Evolutionary conservation across 2,113 vertebrate genomes (phyloP).

Genomic region (Xenotilapia leptura): DNA sequence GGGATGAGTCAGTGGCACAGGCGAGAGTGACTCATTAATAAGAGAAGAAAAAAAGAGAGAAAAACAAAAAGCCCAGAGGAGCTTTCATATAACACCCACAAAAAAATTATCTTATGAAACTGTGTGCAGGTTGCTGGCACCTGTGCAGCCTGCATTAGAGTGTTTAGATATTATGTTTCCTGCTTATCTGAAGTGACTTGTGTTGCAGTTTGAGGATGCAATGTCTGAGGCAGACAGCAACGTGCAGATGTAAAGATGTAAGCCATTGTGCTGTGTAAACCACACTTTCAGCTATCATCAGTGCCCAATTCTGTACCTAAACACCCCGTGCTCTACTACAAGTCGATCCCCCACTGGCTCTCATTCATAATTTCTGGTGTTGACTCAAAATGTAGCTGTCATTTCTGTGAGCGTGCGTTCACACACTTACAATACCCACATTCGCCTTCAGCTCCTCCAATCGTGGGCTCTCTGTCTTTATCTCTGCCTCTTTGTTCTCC

Average conservation of each 20-base stretch:
- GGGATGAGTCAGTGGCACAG: background rate
- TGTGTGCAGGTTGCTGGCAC: background rate
- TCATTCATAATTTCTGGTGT: background rate
- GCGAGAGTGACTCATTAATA: background rate
- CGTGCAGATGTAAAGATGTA: background rate
- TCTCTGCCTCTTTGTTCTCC: background rate
- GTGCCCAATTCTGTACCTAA: background rate
- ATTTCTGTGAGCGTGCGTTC: background rate
- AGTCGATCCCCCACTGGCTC: background rate
- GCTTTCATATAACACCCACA: background rate
- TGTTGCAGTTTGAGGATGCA: background rate
- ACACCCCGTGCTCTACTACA: background rate
- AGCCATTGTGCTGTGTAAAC: background rate
- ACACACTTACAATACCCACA: background rate
- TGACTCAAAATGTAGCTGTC: background rate
- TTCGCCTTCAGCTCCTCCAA: background rate
- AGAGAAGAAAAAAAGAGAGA: background rate
- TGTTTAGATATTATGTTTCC: background rate
- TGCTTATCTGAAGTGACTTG: background rate
- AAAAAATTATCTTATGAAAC: background rate
- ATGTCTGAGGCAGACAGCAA: background rate
- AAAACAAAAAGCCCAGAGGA: background rate
- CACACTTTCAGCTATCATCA: background rate
- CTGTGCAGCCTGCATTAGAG: background rate
- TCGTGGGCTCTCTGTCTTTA: background rate